These are phyloP conservation scores for Phylloscopus trochilus DNA, from an alignment of 2,113 vertebrate genomes.

Conservation along the genomic window DNA sequence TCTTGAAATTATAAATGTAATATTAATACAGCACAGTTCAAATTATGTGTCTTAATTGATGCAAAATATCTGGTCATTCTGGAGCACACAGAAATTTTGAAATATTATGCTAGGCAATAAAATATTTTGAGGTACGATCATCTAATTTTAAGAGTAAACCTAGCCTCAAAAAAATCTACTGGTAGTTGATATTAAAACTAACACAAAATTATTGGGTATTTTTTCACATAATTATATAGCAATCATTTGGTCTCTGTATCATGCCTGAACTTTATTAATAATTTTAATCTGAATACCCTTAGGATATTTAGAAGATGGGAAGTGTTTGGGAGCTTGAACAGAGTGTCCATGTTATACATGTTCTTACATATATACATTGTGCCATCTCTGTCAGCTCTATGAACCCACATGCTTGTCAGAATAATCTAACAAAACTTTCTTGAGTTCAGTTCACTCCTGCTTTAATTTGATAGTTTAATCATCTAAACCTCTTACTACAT, in stretches of 20 bases:
- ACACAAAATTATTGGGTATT: not conserved
- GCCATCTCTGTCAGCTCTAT: not conserved
- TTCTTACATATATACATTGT: not conserved
- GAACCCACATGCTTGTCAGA: not conserved
- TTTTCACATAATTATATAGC: not conserved
- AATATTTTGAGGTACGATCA: not conserved
- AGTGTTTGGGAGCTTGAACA: not conserved
- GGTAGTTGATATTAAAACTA: not conserved
- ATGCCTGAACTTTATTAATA: not conserved
- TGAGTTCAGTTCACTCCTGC: not conserved
- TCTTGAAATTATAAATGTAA: not conserved
- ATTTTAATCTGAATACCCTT: not conserved
- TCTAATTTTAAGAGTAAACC: not conserved
- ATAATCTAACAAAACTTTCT: not conserved
- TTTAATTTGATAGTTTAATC: not conserved
- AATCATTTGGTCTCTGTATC: not conserved
- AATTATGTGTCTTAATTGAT: not conserved
- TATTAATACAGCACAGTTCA: not conserved
- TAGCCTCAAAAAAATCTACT: not conserved
- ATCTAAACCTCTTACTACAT: not conserved
- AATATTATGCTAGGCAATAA: not conserved
- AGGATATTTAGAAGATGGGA: not conserved
- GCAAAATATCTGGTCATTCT: not conserved
- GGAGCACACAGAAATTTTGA: rapidly evolving
- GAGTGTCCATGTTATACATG: rapidly evolving